A percentile compares a stretch with the other conserved stretches of the same genome.
phyloP scores from a whole-genome alignment of 1,140 invertebrate species.

The Hormaphis cornu region DNA sequence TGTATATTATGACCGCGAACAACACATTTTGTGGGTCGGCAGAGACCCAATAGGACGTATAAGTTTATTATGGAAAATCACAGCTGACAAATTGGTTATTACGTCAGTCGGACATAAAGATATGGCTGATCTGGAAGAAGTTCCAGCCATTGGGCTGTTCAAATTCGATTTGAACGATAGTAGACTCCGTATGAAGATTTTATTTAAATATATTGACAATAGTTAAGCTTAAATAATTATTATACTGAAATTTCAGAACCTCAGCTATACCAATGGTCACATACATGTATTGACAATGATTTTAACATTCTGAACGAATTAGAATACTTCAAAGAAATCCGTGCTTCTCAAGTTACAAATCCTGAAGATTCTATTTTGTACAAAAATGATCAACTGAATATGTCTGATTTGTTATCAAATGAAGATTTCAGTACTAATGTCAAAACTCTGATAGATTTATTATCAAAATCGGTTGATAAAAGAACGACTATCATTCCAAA shows the following conservation, averaged over 20 bases:
- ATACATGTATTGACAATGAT: neutral
- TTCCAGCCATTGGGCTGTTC: slow-evolving; percentile 65
- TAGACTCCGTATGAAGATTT: slow-evolving; percentile 2
- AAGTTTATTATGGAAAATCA: slow-evolving; percentile 59
- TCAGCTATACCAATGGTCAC: slow-evolving; percentile 33
- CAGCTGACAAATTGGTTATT: slow-evolving; percentile 44
- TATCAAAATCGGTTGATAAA: slow-evolving; percentile 54
- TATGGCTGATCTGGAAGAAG: slow-evolving; percentile 52
- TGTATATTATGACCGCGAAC: slow-evolving; percentile 56
- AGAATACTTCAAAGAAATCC: neutral
- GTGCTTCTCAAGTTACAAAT: neutral
- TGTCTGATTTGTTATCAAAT: neutral
- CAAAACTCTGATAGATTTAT: slow-evolving; percentile 46
- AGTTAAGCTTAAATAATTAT: neutral
- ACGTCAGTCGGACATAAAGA: slow-evolving; percentile 52
- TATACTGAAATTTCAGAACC: slow-evolving; percentile 26
- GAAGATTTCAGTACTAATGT: slow-evolving; percentile 39
- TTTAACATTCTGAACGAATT: slow-evolving; percentile 8
- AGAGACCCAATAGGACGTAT: slow-evolving; percentile 77
- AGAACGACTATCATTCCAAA: slow-evolving; percentile 55
- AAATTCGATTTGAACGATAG: slow-evolving; percentile 48
- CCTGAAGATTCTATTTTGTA: neutral
- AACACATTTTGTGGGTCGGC: slow-evolving; percentile 62
- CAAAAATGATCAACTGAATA: neutral
- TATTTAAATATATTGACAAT: neutral